Percentiles rank a stretch among this genome's conserved stretches.
These are phyloP conservation scores for Antheraea pernyi DNA, from an alignment of 1,140 invertebrate species.

Conservation along the genomic window DNA sequence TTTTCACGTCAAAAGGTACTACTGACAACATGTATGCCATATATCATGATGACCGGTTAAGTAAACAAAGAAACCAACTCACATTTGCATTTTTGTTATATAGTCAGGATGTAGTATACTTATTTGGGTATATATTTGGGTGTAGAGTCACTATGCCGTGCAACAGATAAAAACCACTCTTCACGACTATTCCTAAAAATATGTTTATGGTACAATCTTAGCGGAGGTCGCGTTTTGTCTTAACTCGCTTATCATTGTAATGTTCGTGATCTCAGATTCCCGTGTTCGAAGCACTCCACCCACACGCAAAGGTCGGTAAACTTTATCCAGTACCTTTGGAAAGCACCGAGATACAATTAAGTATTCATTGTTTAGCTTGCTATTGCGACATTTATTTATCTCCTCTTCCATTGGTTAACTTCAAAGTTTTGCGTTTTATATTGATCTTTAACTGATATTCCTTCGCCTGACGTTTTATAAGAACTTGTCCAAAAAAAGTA, in stretches of 20 bases:
- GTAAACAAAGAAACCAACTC: no score
- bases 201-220: background rate
- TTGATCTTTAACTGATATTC: background rate
- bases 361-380: conserved; percentile 61
- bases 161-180: no score
- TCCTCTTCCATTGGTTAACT: conserved; percentile 44
- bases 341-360: conserved; percentile 65
- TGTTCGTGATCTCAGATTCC: conserved; percentile 18
- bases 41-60: no score
- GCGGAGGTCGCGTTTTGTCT: background rate
- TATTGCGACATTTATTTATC: conserved; percentile 67
- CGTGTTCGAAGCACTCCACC: conserved; percentile 32
- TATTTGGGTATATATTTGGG: no score
- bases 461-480: background rate
- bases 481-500: no score
- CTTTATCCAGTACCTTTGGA: conserved; percentile 46
- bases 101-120: no score
- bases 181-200: no score
- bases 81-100: no score
- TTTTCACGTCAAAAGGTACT: no score
- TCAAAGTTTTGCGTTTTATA: background rate
- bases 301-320: conserved; percentile 53
- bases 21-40: no score
- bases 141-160: no score
- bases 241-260: conserved; percentile 9